These are phyloP conservation scores for Limenitis arthemis DNA, from an alignment of 2,888 invertebrate genomes.

Conservation along the genomic window DNA sequence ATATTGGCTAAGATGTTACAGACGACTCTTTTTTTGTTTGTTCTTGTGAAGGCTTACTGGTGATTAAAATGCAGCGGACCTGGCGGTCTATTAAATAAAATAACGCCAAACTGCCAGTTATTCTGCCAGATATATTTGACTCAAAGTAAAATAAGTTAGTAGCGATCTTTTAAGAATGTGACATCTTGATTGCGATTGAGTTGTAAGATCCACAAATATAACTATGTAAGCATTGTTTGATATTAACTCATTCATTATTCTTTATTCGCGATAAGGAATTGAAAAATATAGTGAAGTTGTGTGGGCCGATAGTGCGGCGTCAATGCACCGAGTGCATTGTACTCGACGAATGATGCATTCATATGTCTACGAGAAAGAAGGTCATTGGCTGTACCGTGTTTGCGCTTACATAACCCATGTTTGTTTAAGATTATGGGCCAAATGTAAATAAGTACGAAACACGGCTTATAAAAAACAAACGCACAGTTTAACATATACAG, in stretches of 20 bases:
- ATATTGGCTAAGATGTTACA: no score
- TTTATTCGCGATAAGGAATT: slow-evolving; percentile 43
- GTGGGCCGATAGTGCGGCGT: slow-evolving; percentile 55
- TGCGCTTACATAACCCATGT: slow-evolving; percentile 56
- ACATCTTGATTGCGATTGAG: no score
- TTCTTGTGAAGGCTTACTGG: no score
- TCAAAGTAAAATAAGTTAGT: no score
- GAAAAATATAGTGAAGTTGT: slow-evolving; percentile 50
- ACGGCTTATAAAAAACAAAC: slow-evolving; percentile 11
- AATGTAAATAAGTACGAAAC: slow-evolving; percentile 16
- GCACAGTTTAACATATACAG: neutral
- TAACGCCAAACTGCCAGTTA: no score
- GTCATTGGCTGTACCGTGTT: slow-evolving; percentile 56
- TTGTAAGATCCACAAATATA: neutral
- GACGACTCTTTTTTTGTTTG: no score
- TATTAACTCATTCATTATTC: slow-evolving; percentile 16
- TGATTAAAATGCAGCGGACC: no score
- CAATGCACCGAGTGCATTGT: slow-evolving; percentile 56
- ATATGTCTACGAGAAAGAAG: slow-evolving; percentile 50
- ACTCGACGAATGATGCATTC: slow-evolving; percentile 58
- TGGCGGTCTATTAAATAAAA: no score
- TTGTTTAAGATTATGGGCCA: slow-evolving; percentile 42
- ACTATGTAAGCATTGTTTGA: slow-evolving; percentile 1
- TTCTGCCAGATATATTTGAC: no score
- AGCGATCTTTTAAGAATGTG: no score